Evolutionary conservation across 2,113 vertebrate genomes (phyloP).

Genomic region (Glaucidium brasilianum): DNA sequence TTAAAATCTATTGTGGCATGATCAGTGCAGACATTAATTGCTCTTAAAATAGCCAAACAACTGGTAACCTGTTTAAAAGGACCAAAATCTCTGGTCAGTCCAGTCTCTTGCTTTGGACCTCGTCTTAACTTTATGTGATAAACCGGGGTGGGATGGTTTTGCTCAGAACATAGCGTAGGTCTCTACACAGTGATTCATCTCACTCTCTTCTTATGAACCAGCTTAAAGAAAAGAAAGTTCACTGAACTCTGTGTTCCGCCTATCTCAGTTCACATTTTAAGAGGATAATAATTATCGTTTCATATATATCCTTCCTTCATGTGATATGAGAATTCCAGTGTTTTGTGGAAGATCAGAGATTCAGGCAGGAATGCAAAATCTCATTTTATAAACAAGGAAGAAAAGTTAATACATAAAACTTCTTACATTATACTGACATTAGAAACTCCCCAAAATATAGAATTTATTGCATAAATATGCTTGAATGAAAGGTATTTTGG

Average conservation of each 20-base stretch:
- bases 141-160: accelerated
- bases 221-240: not conserved
- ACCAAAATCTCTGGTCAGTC: not conserved
- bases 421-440: not conserved
- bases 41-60: not conserved
- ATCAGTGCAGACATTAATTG: not conserved
- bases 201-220: not conserved
- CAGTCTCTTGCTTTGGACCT: not conserved
- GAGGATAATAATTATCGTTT: not conserved
- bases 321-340: not conserved
- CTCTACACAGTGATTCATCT: not conserved
- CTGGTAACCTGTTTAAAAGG: not conserved
- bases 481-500: not conserved
- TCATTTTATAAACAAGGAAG: not conserved
- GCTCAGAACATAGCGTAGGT: not conserved
- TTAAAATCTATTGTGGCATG: not conserved
- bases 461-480: not conserved
- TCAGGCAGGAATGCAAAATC: not conserved
- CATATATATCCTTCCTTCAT: not conserved
- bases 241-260: accelerated
- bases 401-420: not conserved
- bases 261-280: not conserved
- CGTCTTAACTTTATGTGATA: not conserved
- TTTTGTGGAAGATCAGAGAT: not conserved
- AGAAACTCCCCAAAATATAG: not conserved